Evolutionary conservation across 2,797 vertebrate genomes (phyloP).

Genomic region (Ceryle rudis): DNA sequence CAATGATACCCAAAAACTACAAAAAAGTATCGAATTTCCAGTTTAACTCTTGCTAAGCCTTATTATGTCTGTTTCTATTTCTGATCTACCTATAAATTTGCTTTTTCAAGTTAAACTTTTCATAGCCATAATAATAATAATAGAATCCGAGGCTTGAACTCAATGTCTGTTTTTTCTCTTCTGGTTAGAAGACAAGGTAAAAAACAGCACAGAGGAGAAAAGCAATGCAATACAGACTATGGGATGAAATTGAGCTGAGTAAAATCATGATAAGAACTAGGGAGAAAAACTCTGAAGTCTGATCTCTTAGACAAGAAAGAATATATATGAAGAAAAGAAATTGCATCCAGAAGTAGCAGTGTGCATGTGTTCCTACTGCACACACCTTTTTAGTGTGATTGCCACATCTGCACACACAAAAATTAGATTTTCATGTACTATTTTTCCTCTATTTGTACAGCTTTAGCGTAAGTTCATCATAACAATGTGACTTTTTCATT

Average conservation of each 20-base stretch:
- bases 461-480: background rate
- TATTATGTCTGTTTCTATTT: background rate
- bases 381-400: fast-evolving
- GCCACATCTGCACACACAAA: background rate
- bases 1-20: background rate
- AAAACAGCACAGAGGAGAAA: background rate
- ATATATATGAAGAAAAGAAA: background rate
- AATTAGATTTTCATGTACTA: background rate
- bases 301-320: background rate
- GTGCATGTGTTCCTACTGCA: fast-evolving
- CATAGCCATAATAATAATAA: background rate
- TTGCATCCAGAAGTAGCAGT: background rate
- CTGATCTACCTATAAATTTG: background rate
- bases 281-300: background rate
- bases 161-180: background rate
- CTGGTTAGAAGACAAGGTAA: background rate
- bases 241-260: background rate
- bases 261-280: background rate
- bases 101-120: background rate
- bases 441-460: background rate
- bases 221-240: background rate
- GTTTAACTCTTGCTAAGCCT: background rate
- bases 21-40: background rate
- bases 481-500: background rate
- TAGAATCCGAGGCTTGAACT: background rate